phyloP scores from a whole-genome alignment of 2,888 invertebrate genomes.

The Andrena flavipes region DNA sequence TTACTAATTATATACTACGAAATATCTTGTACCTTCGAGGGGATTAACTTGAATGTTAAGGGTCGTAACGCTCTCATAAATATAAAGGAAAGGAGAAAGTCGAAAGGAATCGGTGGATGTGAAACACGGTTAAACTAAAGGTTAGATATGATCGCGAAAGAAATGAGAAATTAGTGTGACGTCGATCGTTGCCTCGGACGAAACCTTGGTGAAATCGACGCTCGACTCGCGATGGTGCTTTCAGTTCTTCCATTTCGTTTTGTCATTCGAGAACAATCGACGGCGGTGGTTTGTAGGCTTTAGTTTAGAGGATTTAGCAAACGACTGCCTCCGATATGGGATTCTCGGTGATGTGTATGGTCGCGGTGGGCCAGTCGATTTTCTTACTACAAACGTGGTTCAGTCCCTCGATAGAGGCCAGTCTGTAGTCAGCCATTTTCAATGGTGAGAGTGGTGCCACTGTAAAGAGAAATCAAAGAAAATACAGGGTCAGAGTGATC shows the following conservation, averaged over 20 bases:
- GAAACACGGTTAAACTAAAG: slow-evolving; percentile 20
- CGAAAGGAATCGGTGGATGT: slow-evolving; percentile 16
- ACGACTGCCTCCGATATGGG: slow-evolving; percentile 91
- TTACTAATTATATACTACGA: slow-evolving; percentile 6
- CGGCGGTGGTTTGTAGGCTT: slow-evolving; percentile 47
- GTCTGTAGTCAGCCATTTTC: slow-evolving; percentile 89
- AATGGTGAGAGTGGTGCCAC: slow-evolving; percentile 90
- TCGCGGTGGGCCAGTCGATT: slow-evolving; percentile 87
- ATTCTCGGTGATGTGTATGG: slow-evolving; percentile 92
- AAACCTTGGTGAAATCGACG: slow-evolving; percentile 65
- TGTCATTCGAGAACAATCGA: slow-evolving; percentile 63
- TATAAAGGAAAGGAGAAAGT: slow-evolving; percentile 26
- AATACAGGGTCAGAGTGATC: slow-evolving; percentile 64
- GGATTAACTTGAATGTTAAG: neutral
- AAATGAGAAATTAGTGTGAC: slow-evolving; percentile 56
- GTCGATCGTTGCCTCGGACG: slow-evolving; percentile 74
- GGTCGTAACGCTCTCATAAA: slow-evolving; percentile 39
- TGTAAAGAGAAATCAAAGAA: slow-evolving; percentile 81
- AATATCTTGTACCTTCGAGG: slow-evolving; percentile 12
- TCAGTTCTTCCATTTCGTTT: slow-evolving; percentile 40
- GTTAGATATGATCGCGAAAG: slow-evolving; percentile 21
- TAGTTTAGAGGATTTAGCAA: slow-evolving; percentile 86
- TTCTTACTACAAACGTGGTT: slow-evolving; percentile 84
- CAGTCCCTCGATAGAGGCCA: slow-evolving; percentile 87
- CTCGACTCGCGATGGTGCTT: slow-evolving; percentile 43